Evolutionary conservation across 2,797 vertebrate species (phyloP).

Genomic region (Darevskia nairensis): DNA sequence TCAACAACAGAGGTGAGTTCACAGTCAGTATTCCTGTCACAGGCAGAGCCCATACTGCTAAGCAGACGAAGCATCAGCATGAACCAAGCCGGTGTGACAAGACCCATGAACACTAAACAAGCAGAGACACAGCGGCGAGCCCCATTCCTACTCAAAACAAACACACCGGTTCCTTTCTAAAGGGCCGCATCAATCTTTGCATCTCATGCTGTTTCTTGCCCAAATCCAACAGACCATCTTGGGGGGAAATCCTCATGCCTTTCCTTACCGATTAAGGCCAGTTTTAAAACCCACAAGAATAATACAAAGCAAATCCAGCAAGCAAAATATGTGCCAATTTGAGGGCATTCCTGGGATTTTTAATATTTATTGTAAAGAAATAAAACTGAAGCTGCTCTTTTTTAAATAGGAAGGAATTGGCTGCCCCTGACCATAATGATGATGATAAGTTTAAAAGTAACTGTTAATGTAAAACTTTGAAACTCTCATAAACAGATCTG

Average conservation of each 20-base stretch:
- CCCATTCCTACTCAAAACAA: background rate
- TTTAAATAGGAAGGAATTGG: conserved; percentile 52
- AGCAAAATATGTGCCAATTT: background rate
- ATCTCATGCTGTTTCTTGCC: background rate
- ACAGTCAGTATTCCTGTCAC: no score
- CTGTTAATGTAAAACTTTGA: conserved; percentile 69
- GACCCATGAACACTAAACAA: no score
- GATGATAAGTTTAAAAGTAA: conserved; percentile 69
- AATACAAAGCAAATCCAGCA: background rate
- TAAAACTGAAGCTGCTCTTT: conserved; percentile 26
- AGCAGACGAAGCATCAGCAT: no score
- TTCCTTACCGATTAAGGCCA: background rate
- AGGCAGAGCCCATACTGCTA: no score
- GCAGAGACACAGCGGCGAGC: no score
- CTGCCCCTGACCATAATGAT: conserved; percentile 49
- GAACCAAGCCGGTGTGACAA: no score
- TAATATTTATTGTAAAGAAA: conserved; percentile 34
- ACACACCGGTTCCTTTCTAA: background rate
- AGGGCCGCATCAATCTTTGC: background rate
- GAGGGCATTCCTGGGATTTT: fast-evolving
- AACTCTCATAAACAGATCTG: conserved; percentile 71
- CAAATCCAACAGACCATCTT: background rate
- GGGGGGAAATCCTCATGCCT: background rate
- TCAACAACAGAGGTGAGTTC: no score
- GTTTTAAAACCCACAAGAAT: background rate